Base-by-base conservation (phyloP, 1,140 invertebrate genomes). In the Antheraea mylitta region DNA sequence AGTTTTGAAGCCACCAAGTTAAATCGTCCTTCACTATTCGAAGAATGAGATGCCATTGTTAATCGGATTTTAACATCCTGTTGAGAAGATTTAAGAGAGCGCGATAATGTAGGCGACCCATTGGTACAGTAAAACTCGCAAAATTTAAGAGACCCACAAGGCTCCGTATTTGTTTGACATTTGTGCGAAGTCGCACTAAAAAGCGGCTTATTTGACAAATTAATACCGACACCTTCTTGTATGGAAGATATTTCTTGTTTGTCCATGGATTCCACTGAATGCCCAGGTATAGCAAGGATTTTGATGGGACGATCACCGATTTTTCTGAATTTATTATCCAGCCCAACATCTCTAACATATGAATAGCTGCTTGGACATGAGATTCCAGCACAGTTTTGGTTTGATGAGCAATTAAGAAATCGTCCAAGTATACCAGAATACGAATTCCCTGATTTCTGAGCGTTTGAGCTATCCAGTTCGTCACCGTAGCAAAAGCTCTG, bases 381-480 rank as follows among this genome's bases (percentile, higher is more conserved):
- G 42, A 9, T 4, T 18, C 7, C 53, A 69, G 48, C 11, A 64
- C 18, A 7, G 48, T 9, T 8, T 10, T 58, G 37, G 64, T 13
- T 59, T 77, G 72, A 45, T 74, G 60, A 9, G 67, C 72, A 13
- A 74, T 7, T n/a, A 77, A 67, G 48, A 81, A 87, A 66, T 83
- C 82, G 83, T 85, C 83, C 16, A 87, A 61, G 36, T 83, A 86
- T 0, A 86, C 80, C 4, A 80, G 59, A 68, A 75, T 60, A 30
- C 70, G 76, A 72, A 86, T 19, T 67, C 58, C 53, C 79, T 61
- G 67, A 69, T 79, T 53, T 60, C 83, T 38, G 0, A 83, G 58
- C 10, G 63, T 66, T 37, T 72, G 70, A 16, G 78, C 73, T 19
- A 77, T 58, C 75, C 72, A 80, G 36, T 77, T 77, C 9, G 73